These are phyloP conservation scores for Epinephelus lanceolatus DNA, from an alignment of 2,113 vertebrate species.

Conservation along the genomic window DNA sequence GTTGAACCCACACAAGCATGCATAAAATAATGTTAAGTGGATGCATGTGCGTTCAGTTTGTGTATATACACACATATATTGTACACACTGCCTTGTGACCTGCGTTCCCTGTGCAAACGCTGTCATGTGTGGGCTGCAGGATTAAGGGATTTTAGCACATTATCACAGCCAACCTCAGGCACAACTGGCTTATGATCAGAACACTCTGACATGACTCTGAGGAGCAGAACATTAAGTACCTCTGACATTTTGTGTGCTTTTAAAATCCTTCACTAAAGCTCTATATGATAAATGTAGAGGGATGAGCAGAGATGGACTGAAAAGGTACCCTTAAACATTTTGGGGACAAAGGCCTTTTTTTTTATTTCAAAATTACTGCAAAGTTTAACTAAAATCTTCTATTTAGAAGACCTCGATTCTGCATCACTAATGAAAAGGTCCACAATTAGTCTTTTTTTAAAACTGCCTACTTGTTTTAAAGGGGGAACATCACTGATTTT, in stretches of 20 bases:
- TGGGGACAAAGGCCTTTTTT: not conserved
- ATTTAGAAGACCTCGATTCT: not conserved
- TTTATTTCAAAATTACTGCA: too few species aligned
- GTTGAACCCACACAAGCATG: not conserved
- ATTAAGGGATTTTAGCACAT: slow-evolving; percentile 53
- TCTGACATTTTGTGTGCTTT: slow-evolving; percentile 5
- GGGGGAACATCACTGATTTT: not conserved
- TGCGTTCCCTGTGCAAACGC: slow-evolving; percentile 16
- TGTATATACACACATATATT: not conserved
- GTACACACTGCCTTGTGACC: slow-evolving; percentile 15
- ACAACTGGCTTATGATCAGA: slow-evolving; percentile 42
- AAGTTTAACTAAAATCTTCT: not conserved
- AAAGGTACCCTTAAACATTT: not conserved
- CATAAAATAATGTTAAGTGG: not conserved
- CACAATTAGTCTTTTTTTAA: not conserved
- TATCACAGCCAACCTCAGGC: slow-evolving; percentile 37
- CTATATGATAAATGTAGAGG: not conserved
- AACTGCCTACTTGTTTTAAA: not conserved
- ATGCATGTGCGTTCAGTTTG: slow-evolving; percentile 5
- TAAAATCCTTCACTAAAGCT: not conserved
- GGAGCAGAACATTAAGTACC: slow-evolving; percentile 21
- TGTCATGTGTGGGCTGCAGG: slow-evolving; percentile 34
- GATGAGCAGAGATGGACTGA: not conserved
- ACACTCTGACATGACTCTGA: slow-evolving; percentile 7
- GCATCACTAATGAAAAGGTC: not conserved